Evolutionary conservation across 2,113 vertebrate species (phyloP).

Genomic region (Pristiophorus japonicus): DNA sequence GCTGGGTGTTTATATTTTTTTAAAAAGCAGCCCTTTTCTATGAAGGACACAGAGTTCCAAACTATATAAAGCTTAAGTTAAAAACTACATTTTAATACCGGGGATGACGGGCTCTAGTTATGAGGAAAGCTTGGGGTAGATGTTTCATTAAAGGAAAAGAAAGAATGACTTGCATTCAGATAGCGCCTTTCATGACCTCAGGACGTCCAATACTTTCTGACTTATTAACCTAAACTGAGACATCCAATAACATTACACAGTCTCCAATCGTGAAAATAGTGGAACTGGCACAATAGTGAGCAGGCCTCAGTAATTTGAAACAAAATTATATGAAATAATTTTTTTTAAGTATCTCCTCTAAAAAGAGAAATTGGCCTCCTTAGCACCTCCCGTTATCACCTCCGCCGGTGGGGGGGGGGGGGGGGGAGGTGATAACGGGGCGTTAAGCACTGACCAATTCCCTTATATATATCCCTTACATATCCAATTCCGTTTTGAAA

Average conservation of each 20-base stretch:
- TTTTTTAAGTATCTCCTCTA: not conserved
- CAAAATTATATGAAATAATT: not conserved
- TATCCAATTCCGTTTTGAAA: no score
- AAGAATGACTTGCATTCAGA: not conserved
- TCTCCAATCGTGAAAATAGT: not conserved
- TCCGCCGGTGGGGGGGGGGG: no score
- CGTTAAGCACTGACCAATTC: no score
- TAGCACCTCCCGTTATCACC: no score
- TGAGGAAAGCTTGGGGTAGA: not conserved
- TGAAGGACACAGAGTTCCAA: not conserved
- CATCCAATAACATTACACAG: not conserved
- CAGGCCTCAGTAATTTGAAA: not conserved
- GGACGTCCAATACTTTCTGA: not conserved
- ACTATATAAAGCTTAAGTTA: no score
- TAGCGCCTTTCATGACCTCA: not conserved
- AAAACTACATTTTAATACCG: not conserved
- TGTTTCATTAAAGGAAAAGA: not conserved
- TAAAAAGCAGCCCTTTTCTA: not conserved
- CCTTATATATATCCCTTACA: no score
- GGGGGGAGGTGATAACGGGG: no score
- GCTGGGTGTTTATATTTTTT: not conserved
- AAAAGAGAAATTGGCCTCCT: no score
- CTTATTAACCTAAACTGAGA: not conserved
- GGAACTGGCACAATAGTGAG: not conserved
- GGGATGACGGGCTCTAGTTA: no score